These are phyloP conservation scores for Oscheius sp. DNA, from an alignment of 1,140 invertebrate species.

Conservation along the genomic window DNA sequence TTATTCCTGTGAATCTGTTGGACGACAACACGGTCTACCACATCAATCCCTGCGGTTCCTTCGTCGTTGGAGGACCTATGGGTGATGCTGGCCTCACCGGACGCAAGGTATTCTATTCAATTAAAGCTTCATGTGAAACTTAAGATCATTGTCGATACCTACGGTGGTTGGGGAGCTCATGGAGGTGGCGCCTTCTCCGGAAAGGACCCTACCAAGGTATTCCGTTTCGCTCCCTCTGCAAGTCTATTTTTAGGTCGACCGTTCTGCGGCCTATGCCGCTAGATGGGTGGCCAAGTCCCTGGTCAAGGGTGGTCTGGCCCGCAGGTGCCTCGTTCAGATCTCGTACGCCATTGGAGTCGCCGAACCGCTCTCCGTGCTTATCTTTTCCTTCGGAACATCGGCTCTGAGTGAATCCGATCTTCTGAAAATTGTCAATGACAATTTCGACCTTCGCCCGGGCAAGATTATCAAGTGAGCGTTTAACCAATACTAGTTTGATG, in stretches of 20 bases:
- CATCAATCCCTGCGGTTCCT: conserved; percentile 93
- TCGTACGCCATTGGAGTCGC: conserved; percentile 92
- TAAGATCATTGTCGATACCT: conserved; percentile 97
- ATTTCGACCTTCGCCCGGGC: conserved; percentile 95
- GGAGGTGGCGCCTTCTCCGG: conserved; percentile 92
- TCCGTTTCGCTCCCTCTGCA: conserved; percentile 82
- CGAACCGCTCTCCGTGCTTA: conserved; percentile 88
- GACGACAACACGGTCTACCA: conserved; percentile 87
- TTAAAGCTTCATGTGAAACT: too few relatives aligned
- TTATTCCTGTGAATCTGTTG: conserved; percentile 86
- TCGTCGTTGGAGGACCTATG: conserved; percentile 71
- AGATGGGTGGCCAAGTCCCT: conserved; percentile 89
- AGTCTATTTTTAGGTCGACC: conserved; percentile 93
- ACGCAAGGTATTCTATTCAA: too few relatives aligned
- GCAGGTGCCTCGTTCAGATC: conserved; percentile 82
- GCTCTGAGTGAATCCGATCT: conserved; percentile 82
- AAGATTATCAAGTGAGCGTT: conserved; percentile 87
- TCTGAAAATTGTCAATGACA: conserved; percentile 85
- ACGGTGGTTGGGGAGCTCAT: conserved; percentile 95
- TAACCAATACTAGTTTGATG: neutral
- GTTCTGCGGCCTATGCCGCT: conserved; percentile 91
- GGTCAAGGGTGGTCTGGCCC: conserved; percentile 82
- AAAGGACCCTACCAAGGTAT: conserved; percentile 94
- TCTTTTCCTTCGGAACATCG: conserved; percentile 94
- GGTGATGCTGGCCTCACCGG: conserved; percentile 93